Evolutionary conservation across 2,888 invertebrate genomes (phyloP).

Genomic region (Cryptocheilus praepositus): DNA sequence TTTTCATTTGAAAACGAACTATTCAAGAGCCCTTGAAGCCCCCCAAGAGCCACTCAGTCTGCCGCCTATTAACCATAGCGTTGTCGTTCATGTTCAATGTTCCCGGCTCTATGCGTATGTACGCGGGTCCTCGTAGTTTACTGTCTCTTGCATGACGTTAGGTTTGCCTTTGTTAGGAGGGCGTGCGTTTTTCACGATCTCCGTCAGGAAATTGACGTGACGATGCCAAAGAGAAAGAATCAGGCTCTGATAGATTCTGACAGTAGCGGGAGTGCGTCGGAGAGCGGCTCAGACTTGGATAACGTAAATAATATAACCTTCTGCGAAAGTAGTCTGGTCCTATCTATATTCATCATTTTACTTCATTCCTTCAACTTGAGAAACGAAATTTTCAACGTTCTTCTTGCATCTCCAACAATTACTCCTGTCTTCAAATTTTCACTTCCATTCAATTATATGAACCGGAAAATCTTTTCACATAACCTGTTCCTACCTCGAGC

Average conservation of each 20-base stretch:
- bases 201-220: conserved; percentile 44
- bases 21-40: no score
- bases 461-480: not conserved
- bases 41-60: no score
- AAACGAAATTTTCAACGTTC: no score
- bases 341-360: conserved; percentile 3
- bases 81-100: conserved; percentile 24
- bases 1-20: no score
- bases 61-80: conserved; percentile 12
- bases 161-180: conserved; percentile 38
- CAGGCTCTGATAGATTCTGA: conserved; percentile 89
- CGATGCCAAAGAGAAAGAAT: conserved; percentile 90
- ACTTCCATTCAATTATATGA: no score
- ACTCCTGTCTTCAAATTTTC: no score
- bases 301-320: conserved; percentile 81
- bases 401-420: no score
- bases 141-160: conserved; percentile 54
- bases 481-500: not conserved
- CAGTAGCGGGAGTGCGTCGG: conserved; percentile 84
- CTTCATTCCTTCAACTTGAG: no score
- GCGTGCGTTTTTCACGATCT: conserved; percentile 46
- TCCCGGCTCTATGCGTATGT: conserved; percentile 27
- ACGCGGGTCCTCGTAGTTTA: conserved; percentile 47
- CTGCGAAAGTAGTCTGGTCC: not conserved
- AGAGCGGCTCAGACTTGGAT: conserved; percentile 86